Base-by-base conservation (phyloP, 2,888 invertebrate species). In the Pseudanteris insignis region DNA sequence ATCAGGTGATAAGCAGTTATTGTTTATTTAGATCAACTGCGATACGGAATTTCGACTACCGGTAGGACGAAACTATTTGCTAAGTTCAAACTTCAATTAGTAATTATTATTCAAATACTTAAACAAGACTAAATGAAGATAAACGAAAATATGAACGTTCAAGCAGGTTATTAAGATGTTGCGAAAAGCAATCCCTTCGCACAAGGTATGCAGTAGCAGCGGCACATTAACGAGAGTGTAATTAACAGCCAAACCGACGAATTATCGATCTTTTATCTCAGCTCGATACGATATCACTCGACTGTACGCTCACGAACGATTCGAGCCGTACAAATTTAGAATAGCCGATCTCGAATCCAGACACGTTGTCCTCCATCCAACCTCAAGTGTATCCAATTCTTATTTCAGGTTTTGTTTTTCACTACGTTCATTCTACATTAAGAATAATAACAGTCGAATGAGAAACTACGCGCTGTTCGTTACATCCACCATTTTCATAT, bases 361-460 rank as follows among this genome's bases (percentile, higher is more conserved):
- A 67, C 62, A 64, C 30, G 66, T 60, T 53, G 63, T 63, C 66
- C 67, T 67, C 66, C 61, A 37, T 24, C 44, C 47, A 51, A 48
- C 48, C 54, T 59, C 44, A 47, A 32, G 44, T n/a, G n/a, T n/a
- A n/a, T n/a, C n/a, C n/a, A 36, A 43, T 58, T n/a, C 24, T 34
- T 38, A 33, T 14, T 43, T 10, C 7, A 9, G 2, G 13, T 14
- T 33, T 28, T 50, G 2, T 38, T 36, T 43, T 21, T 37, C 10
- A 15, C 25, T 34, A 37, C 32, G 26, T 50, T 59, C 40, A 63
- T 54, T 58, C 48, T 50, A 43, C n/a, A n/a, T n/a, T n/a, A n/a
- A n/a, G n/a, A n/a, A n/a, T n/a, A n/a, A n/a, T n/a, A n/a, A n/a
- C n/a, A n/a, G n/a, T n/a, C n/a, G n/a, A n/a, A n/a, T n/a, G n/a